Percentiles rank a stretch among this genome's conserved stretches.
Conservation (phyloP, 2,797 vertebrate species). For the Choloepus didactylus region DNA sequence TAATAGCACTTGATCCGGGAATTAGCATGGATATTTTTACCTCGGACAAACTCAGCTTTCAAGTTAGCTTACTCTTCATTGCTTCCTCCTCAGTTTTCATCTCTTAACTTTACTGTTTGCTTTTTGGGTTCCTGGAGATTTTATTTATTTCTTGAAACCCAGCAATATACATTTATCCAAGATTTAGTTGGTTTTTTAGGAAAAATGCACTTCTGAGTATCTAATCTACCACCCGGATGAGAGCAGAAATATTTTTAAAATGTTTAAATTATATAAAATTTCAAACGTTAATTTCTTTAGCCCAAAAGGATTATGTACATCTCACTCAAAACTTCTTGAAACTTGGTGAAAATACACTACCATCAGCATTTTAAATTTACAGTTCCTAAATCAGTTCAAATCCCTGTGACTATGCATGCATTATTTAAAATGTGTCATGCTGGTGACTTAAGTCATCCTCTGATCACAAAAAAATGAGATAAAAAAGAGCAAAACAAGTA, state of each 20-base stretch:
- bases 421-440: background rate
- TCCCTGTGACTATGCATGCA: background rate
- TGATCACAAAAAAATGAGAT: background rate
- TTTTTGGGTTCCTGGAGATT: background rate
- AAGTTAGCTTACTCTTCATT: background rate
- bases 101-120: background rate
- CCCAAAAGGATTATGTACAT: background rate
- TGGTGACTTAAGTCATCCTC: constrained; percentile 9
- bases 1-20: background rate
- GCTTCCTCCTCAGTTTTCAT: background rate
- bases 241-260: background rate
- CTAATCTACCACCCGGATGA: background rate
- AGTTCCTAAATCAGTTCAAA: constrained; percentile 58
- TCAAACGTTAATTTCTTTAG: constrained; percentile 41
- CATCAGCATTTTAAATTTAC: constrained; percentile 14
- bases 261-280: background rate
- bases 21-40: background rate
- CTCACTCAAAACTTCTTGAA: constrained; percentile 19
- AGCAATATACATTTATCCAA: background rate
- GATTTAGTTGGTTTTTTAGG: background rate
- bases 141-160: background rate
- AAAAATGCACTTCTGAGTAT: background rate
- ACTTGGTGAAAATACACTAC: background rate
- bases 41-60: background rate
- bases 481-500: background rate